Percentiles rank a stretch among this genome's conserved stretches.
phyloP scores from a whole-genome alignment of 2,797 vertebrate species.

The Argya squamiceps region DNA sequence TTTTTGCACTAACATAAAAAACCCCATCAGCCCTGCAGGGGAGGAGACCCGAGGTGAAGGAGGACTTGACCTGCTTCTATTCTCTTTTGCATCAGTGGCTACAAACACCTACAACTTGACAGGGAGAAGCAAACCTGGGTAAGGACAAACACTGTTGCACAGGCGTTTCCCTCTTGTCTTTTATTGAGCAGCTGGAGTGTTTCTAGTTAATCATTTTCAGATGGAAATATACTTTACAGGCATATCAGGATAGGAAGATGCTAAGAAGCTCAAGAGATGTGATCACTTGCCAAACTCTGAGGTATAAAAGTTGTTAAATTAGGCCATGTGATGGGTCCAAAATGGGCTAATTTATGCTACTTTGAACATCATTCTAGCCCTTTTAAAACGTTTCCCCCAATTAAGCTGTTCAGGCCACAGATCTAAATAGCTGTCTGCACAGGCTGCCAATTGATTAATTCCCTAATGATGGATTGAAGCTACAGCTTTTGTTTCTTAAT shows the following conservation, averaged over 20 bases:
- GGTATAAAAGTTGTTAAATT: slow-evolving; percentile 75
- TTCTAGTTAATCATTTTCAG: slow-evolving; percentile 47
- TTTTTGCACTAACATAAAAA: not conserved
- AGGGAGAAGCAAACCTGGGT: accelerated
- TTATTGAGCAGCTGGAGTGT: not conserved
- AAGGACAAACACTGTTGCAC: not conserved
- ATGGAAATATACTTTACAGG: slow-evolving; percentile 51
- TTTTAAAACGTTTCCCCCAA: slow-evolving; percentile 77
- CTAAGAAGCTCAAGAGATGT: slow-evolving; percentile 64
- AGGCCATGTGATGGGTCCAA: slow-evolving; percentile 73
- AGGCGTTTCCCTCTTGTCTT: not conserved
- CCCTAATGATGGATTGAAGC: slow-evolving; percentile 82
- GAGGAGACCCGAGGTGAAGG: not conserved
- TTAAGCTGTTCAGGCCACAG: slow-evolving; percentile 77
- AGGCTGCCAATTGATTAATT: slow-evolving; percentile 82
- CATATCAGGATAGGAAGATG: slow-evolving; percentile 22
- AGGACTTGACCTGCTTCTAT: not conserved
- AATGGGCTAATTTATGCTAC: slow-evolving; percentile 76
- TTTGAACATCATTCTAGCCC: slow-evolving; percentile 75
- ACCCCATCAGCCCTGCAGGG: not conserved
- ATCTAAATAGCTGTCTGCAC: slow-evolving; percentile 78
- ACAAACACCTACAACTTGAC: not conserved
- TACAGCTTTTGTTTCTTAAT: slow-evolving; percentile 80
- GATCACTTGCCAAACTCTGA: slow-evolving; percentile 73
- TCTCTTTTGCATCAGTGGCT: not conserved